phyloP scores from a whole-genome alignment of 2,113 vertebrate genomes.

The Centrocercus urophasianus region DNA sequence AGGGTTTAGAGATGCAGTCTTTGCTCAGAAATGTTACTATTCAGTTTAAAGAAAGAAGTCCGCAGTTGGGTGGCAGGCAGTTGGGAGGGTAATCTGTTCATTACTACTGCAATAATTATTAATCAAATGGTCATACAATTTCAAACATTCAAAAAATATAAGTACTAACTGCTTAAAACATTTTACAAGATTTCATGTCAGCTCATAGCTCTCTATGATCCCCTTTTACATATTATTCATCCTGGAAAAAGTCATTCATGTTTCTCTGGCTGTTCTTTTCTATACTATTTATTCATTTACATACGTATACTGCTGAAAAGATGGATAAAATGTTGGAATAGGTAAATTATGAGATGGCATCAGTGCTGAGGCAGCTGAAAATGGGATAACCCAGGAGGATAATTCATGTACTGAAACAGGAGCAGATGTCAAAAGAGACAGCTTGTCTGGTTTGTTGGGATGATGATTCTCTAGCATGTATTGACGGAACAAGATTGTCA shows the following conservation, averaged over 20 bases:
- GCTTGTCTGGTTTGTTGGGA: conserved; percentile 76
- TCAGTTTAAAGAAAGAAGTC: background rate
- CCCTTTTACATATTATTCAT: background rate
- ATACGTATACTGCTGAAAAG: background rate
- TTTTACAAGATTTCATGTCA: background rate
- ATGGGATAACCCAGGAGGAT: conserved; percentile 64
- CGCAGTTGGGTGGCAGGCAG: accelerated
- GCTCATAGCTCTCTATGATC: background rate
- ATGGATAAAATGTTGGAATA: conserved; percentile 36
- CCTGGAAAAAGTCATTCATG: background rate
- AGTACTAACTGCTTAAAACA: background rate
- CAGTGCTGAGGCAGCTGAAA: conserved; percentile 52
- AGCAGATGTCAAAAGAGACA: conserved; percentile 77
- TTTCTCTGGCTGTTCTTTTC: background rate
- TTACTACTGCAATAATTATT: background rate
- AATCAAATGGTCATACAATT: background rate
- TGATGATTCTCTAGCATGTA: conserved; percentile 66
- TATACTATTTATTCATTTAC: background rate
- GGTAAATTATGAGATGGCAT: conserved; percentile 41
- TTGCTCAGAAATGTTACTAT: background rate
- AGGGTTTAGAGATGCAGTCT: background rate
- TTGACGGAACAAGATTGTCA: conserved; percentile 70
- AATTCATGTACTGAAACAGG: conserved; percentile 66
- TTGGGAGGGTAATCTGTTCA: background rate
- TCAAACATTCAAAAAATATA: background rate